These are phyloP conservation scores for Drosophila stalkeri DNA, from an alignment of 2,888 invertebrate species.

Conservation along the genomic window DNA sequence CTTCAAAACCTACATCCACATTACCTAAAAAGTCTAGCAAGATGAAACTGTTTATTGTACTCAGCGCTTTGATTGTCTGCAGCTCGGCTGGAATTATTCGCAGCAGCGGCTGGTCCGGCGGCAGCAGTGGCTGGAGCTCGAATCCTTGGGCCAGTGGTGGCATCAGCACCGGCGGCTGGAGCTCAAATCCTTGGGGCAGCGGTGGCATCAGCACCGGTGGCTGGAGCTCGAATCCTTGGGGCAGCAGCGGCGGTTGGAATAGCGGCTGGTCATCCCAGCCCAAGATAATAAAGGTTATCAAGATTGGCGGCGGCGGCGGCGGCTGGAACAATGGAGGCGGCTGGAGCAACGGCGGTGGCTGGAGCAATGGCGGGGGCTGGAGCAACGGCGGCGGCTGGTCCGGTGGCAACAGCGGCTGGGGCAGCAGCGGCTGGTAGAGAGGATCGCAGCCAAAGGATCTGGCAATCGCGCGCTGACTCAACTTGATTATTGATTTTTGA, in stretches of 20 bases:
- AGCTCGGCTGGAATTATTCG: constrained; percentile 57
- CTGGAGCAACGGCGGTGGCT: constrained; percentile 41
- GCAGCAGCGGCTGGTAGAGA: constrained; percentile 57
- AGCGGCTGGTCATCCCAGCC: constrained; percentile 63
- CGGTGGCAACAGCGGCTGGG: constrained; percentile 30
- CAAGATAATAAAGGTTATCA: constrained; percentile 60
- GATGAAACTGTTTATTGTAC: constrained; percentile 75
- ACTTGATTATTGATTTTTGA: constrained; percentile 31
- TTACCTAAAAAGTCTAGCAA: constrained; percentile 10
- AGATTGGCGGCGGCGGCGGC: constrained; percentile 42
- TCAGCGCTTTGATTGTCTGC: constrained; percentile 71
- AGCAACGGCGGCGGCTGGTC: constrained; percentile 41
- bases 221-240: constrained; percentile 15
- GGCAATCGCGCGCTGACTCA: constrained; percentile 10
- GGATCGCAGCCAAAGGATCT: constrained; percentile 17
- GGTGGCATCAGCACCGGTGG: constrained; percentile 31
- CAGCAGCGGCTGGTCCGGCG: constrained; percentile 45
- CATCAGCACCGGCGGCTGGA: constrained; percentile 52
- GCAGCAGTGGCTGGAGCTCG: constrained; percentile 43
- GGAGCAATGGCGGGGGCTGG: constrained; percentile 41
- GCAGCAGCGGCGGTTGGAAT: constrained; percentile 47
- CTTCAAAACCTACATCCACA: constrained; percentile 37
- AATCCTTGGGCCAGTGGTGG: constrained; percentile 52
- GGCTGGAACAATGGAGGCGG: constrained; percentile 26
- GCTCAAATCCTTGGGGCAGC: constrained; percentile 57